A percentile compares a stretch with the other conserved stretches of the same genome.
These are phyloP conservation scores for Macaria notata DNA, from an alignment of 2,888 invertebrate species.

Conservation along the genomic window DNA sequence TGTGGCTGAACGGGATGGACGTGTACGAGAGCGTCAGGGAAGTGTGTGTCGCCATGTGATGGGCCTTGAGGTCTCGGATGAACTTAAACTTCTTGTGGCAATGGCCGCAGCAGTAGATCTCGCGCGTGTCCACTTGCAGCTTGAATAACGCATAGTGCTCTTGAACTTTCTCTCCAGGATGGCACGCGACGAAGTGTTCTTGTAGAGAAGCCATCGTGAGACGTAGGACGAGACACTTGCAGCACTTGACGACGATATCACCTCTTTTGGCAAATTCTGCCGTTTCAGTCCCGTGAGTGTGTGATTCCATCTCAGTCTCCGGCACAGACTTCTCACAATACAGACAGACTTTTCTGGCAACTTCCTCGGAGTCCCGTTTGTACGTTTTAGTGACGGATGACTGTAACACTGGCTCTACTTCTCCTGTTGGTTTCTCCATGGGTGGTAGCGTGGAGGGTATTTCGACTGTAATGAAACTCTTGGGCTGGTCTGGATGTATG, in stretches of 20 bases:
- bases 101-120: constrained; percentile 41
- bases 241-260: constrained; percentile 68
- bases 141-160: constrained; percentile 54
- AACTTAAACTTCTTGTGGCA: constrained; percentile 48
- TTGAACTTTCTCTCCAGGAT: constrained; percentile 37
- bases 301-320: constrained; percentile 38
- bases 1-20: constrained; percentile 29
- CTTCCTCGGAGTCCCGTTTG: constrained; percentile 20
- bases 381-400: not conserved
- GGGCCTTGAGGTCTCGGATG: constrained; percentile 46
- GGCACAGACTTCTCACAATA: constrained; percentile 52
- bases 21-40: constrained; percentile 38
- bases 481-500: constrained; percentile 46
- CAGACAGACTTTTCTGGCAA: constrained; percentile 49
- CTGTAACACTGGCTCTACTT: too few relatives aligned
- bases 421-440: not conserved
- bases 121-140: constrained; percentile 39
- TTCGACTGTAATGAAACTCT: constrained; percentile 37
- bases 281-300: constrained; percentile 46
- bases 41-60: constrained; percentile 46
- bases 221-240: constrained; percentile 60
- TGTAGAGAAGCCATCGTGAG: constrained; percentile 48
- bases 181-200: constrained; percentile 57
- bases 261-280: constrained; percentile 56
- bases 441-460: constrained; percentile 27